Base-by-base conservation (phyloP, 2,113 vertebrate genomes). In the Pangasianodon hypophthalmus region DNA sequence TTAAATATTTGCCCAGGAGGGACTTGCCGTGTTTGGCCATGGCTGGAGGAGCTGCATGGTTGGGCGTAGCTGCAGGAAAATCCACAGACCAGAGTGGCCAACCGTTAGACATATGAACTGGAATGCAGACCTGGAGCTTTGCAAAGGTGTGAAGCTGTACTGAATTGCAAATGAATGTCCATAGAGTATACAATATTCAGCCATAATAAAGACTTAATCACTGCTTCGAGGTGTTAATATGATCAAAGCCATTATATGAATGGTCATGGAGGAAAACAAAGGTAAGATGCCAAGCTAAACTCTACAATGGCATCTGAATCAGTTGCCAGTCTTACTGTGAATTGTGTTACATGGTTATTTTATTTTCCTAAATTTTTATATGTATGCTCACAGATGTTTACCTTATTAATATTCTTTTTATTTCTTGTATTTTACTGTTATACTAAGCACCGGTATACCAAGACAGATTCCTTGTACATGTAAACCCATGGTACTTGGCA, bases 1-100 rank as follows among this genome's bases (percentile, higher is more conserved):
- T 96, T 95, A 96, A 96, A 96, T 96, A 96, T 96, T 96, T 96
- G 95, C 94, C 95, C 95, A 96, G 94, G 93, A 96, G 95, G 95
- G 77, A 90, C 91, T 79, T 92, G 88, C 81, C 92, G 93, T 94
- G 91, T 93, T 92, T 92, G 89, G 91, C 86, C n/a, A 85, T 75
- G 88, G 89, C 84, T 87, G 83, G 60, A 44, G 75, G 84, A 67
- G 56, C 52, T 84, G 89, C 90, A 52, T 86, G 85, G 79, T 85
- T 71, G 77, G 87, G 85, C 50, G 89, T 90, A 90, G 86, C 75
- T 79, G 79, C 48, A 60, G 67, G 46, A 87, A 82, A 80, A 58
- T 62, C 64, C 73, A 89, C 16, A 82, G 79, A 87, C 88, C 32
- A 29, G 41, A 29, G 32, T 86, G 87, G 84, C 90, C 85, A 82